These are phyloP conservation scores for Galerucella pusilla DNA, from an alignment of 2,888 invertebrate species.

Conservation along the genomic window DNA sequence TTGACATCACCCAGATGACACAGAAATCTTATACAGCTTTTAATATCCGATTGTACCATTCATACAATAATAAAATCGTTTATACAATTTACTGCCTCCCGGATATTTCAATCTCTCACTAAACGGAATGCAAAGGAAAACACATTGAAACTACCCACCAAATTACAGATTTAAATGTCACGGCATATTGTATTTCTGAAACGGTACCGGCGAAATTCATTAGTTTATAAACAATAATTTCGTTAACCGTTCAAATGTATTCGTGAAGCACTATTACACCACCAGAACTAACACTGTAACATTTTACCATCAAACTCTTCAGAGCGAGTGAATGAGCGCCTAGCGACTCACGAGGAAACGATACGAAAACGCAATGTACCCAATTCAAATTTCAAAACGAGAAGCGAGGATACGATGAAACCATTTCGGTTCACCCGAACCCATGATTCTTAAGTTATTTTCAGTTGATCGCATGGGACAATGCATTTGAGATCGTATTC, in stretches of 20 bases:
- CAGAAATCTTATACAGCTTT: not conserved
- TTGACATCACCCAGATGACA: slow-evolving; percentile 14
- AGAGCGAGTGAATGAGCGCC: not conserved
- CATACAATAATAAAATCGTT: slow-evolving; percentile 3
- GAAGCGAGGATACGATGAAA: not conserved
- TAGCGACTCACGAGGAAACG: not conserved
- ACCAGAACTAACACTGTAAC: not conserved
- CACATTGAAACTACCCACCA: not conserved
- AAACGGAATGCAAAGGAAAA: not conserved
- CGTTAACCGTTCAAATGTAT: not conserved
- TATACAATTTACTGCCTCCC: slow-evolving; percentile 9
- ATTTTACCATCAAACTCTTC: not conserved
- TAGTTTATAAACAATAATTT: not conserved
- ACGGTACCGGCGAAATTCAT: not conserved
- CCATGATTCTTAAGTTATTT: not conserved
- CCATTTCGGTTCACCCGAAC: slow-evolving; percentile 1
- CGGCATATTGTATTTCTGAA: not conserved
- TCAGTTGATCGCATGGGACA: not conserved
- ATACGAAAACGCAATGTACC: not conserved
- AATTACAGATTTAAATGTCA: not conserved
- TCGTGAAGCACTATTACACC: not conserved
- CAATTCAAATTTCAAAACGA: slow-evolving; percentile 1
- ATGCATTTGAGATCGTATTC: not conserved
- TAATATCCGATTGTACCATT: not conserved
- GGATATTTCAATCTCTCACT: slow-evolving; percentile 15